Percentiles rank a stretch among this genome's conserved stretches.
These are phyloP conservation scores for Pristis pectinata DNA, from an alignment of 2,797 vertebrate genomes.

Conservation along the genomic window DNA sequence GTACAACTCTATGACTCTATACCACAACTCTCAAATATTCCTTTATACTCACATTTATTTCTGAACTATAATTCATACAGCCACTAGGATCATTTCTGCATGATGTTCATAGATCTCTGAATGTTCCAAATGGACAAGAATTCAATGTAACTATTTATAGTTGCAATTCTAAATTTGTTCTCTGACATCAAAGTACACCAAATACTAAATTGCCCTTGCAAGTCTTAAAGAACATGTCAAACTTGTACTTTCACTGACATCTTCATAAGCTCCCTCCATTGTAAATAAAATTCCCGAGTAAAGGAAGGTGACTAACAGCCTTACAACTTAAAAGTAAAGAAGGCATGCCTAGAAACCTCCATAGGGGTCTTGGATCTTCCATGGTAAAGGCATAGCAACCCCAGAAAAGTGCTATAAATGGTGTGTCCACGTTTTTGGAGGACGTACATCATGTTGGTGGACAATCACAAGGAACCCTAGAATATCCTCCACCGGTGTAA, in stretches of 20 bases:
- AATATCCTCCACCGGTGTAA: not conserved
- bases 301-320: not conserved
- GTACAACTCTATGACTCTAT: no score
- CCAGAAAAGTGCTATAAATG: not conserved
- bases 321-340: not conserved
- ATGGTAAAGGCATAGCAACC: not conserved
- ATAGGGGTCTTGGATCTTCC: not conserved
- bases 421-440: not conserved
- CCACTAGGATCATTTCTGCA: not conserved
- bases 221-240: not conserved
- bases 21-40: not conserved
- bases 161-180: not conserved
- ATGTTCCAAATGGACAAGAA: not conserved
- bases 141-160: not conserved
- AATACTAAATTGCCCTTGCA: not conserved
- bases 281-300: no score
- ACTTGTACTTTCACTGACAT: not conserved
- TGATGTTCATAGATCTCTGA: no score
- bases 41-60: not conserved
- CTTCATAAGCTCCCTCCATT: not conserved
- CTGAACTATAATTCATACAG: not conserved
- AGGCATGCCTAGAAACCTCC: not conserved
- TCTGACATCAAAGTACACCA: not conserved
- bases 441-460: no score
- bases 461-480: not conserved